Evolutionary conservation across 2,113 vertebrate species (phyloP).

Genomic region (Sterrhoptilus dennistouni): DNA sequence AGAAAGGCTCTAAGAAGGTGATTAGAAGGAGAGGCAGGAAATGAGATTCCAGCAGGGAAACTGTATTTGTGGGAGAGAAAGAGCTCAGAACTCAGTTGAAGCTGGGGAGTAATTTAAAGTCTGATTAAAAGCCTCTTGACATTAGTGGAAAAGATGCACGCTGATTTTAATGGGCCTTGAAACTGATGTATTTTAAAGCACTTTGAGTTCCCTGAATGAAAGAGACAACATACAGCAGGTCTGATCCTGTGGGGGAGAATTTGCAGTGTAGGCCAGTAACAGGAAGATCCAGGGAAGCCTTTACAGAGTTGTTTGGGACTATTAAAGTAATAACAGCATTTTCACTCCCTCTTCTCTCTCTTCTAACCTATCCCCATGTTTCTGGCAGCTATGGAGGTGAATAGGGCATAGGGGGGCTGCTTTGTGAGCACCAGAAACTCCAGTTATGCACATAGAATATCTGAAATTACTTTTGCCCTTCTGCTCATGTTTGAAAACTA

Average conservation of each 20-base stretch:
- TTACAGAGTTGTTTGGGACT: background rate
- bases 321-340: background rate
- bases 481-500: background rate
- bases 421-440: background rate
- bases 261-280: background rate
- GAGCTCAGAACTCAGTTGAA: conserved; percentile 4
- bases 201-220: background rate
- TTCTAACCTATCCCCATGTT: background rate
- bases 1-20: background rate
- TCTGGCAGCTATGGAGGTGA: background rate
- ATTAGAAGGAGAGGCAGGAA: conserved; percentile 31
- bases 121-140: conserved; percentile 66
- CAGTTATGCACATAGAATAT: background rate
- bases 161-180: conserved; percentile 58
- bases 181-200: conserved; percentile 29
- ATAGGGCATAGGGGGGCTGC: background rate
- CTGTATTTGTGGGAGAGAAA: conserved; percentile 1
- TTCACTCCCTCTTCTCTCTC: background rate
- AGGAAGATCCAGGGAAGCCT: background rate
- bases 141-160: conserved; percentile 33
- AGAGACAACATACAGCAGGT: background rate
- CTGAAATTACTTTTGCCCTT: background rate
- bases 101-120: conserved; percentile 35
- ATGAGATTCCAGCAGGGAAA: conserved; percentile 31
- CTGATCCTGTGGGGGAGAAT: background rate